Evolutionary conservation across 2,888 invertebrate species (phyloP).

Genomic region (Eustalomyia histrio): DNA sequence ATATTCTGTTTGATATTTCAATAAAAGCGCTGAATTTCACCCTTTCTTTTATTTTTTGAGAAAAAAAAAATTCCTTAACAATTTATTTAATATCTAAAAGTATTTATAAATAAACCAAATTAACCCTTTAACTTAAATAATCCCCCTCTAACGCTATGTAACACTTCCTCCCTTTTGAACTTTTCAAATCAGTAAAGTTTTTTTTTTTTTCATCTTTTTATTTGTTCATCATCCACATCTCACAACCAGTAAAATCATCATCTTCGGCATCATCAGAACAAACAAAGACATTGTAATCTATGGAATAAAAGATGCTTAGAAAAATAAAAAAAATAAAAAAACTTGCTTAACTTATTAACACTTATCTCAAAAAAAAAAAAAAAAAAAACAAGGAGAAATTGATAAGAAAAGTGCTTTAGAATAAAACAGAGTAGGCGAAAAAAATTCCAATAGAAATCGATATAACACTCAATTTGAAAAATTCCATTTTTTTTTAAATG

Average conservation of each 20-base stretch:
- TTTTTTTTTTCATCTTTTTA: constrained; percentile 32
- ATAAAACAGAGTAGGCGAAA: constrained; percentile 7
- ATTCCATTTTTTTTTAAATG: constrained; percentile 23
- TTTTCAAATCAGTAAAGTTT: constrained; percentile 36
- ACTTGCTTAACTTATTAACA: constrained; percentile 64
- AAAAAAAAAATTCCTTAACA: constrained; percentile 43
- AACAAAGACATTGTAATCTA: constrained; percentile 62
- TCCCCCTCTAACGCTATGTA: background rate
- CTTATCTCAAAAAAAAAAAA: constrained; percentile 28
- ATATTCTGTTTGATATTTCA: background rate
- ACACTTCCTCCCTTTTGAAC: background rate
- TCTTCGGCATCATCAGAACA: constrained; percentile 17
- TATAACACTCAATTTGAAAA: constrained; percentile 45
- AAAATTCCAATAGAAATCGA: constrained; percentile 56
- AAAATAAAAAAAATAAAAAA: too few relatives aligned
- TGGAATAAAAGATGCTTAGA: constrained; percentile 17
- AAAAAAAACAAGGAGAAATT: background rate
- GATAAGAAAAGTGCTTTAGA: background rate
- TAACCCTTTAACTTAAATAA: constrained; percentile 53
- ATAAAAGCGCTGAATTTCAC: background rate
- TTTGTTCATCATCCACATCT: constrained; percentile 59
- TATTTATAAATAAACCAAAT: constrained; percentile 52
- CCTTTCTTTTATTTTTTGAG: background rate
- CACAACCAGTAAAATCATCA: constrained; percentile 44
- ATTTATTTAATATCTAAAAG: constrained; percentile 50